These are phyloP conservation scores for Sphaeridia pumilis DNA, from an alignment of 2,888 invertebrate genomes.

Conservation along the genomic window DNA sequence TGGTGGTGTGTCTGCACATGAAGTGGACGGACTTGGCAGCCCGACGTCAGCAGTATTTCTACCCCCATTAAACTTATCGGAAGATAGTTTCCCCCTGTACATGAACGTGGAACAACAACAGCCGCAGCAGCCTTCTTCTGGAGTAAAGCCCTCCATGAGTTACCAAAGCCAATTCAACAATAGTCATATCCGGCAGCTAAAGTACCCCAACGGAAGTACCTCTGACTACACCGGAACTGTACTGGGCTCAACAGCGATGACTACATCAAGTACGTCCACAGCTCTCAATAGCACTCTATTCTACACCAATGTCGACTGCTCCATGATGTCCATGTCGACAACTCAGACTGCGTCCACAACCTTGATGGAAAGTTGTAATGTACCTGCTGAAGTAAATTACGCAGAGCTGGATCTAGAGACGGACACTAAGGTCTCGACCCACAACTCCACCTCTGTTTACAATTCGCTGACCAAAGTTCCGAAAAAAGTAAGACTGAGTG, in stretches of 20 bases:
- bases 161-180: background rate
- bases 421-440: constrained; percentile 21
- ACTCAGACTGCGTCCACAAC: constrained; percentile 7
- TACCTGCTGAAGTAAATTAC: constrained; percentile 56
- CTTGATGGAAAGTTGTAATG: constrained; percentile 26
- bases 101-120: constrained; percentile 30
- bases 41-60: background rate
- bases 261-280: constrained; percentile 6
- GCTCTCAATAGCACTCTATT: constrained; percentile 13
- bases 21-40: background rate
- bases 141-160: background rate
- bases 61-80: background rate
- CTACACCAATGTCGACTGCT: constrained; percentile 20
- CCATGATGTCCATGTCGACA: constrained; percentile 7
- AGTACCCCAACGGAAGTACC: constrained; percentile 12
- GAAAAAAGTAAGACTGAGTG: constrained; percentile 18
- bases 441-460: constrained; percentile 6
- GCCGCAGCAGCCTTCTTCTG: constrained; percentile 4
- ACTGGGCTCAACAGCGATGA: no score
- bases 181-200: background rate
- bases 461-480: constrained; percentile 17
- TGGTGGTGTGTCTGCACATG: background rate
- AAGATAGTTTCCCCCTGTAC: constrained; percentile 30
- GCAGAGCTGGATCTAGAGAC: constrained; percentile 63
- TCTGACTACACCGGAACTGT: constrained; percentile 14